Evolutionary conservation across 2,797 vertebrate species (phyloP).

Genomic region (Alcedo atthis): DNA sequence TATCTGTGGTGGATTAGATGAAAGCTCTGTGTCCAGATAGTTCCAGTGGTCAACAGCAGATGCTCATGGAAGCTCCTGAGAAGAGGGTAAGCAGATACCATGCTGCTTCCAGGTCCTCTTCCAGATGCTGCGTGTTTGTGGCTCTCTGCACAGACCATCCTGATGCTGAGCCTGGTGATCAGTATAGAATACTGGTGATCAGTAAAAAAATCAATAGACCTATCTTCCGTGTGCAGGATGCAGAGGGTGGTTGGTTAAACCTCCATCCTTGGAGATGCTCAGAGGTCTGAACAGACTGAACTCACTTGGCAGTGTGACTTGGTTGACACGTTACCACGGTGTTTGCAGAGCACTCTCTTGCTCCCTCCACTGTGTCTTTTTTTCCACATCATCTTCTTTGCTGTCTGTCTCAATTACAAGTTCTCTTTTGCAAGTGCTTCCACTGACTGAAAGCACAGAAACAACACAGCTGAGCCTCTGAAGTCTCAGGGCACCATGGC

Average conservation of each 20-base stretch:
- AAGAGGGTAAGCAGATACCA: neutral
- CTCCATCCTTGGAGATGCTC: neutral
- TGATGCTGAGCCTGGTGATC: neutral
- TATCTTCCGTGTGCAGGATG: neutral
- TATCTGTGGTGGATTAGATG: neutral
- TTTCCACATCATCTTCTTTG: fast-evolving
- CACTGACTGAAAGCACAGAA: neutral
- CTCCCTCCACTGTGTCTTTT: neutral
- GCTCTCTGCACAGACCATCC: neutral
- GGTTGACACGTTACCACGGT: fast-evolving
- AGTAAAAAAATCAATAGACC: neutral
- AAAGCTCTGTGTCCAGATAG: neutral
- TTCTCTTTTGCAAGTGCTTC: neutral
- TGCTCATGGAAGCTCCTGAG: neutral
- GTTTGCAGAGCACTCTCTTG: neutral
- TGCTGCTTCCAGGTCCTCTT: neutral
- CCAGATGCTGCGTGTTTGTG: neutral
- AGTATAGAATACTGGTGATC: neutral
- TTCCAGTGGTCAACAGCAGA: neutral
- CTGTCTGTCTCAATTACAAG: neutral
- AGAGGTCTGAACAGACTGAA: neutral
- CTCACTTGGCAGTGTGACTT: neutral
- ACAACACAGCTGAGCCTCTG: neutral
- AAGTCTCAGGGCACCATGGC: neutral
- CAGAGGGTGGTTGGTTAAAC: neutral